A percentile compares a stretch with the other conserved stretches of the same genome.
These are phyloP conservation scores for Columbina picui DNA, from an alignment of 2,113 vertebrate genomes.

Conservation along the genomic window DNA sequence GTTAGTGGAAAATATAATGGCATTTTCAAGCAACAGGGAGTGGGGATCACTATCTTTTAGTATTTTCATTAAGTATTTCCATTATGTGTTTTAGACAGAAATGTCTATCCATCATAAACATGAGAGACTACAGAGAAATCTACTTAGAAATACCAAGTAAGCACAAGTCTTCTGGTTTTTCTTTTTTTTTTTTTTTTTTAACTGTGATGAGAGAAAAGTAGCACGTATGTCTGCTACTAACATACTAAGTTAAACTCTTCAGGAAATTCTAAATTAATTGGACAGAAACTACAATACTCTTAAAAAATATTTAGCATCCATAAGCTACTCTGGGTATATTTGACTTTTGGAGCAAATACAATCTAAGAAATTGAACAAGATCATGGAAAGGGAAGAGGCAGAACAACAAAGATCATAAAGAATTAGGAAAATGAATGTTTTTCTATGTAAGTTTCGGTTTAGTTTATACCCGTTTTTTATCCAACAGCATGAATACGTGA, in stretches of 20 bases:
- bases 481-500: neutral
- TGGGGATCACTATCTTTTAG: neutral
- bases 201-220: neutral
- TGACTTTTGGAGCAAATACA: neutral
- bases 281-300: neutral
- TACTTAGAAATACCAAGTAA: neutral
- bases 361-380: neutral
- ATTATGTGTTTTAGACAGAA: neutral
- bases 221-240: neutral
- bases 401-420: neutral
- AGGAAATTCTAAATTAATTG: neutral
- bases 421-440: neutral
- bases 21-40: neutral
- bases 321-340: neutral
- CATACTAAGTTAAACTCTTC: neutral
- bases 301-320: neutral
- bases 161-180: neutral
- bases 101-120: neutral
- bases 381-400: neutral
- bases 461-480: neutral
- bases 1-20: neutral
- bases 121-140: neutral
- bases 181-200: neutral
- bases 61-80: neutral
- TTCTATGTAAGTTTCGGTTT: neutral